These are phyloP conservation scores for Crotalus helleri DNA, from an alignment of 2,113 vertebrate genomes.

Conservation along the genomic window DNA sequence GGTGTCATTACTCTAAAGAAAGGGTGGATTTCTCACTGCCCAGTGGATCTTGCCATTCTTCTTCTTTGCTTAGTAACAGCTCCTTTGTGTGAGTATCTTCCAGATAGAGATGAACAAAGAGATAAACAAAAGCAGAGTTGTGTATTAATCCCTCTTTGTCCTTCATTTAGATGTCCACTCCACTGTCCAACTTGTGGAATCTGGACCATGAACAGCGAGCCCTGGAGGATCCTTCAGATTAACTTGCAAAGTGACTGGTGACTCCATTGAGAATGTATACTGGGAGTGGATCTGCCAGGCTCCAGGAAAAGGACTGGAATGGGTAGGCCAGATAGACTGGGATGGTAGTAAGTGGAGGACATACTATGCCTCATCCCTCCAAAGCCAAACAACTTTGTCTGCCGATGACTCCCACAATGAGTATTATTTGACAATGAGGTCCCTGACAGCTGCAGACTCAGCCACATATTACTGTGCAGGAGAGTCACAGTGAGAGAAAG, in stretches of 20 bases:
- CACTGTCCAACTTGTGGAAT: not conserved
- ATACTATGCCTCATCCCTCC: not conserved
- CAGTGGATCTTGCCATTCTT: not conserved
- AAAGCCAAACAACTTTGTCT: not conserved
- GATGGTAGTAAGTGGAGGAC: rapidly evolving
- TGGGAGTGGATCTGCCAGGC: not conserved
- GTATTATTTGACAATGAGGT: not conserved
- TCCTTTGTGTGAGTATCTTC: not conserved
- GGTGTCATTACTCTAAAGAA: not conserved
- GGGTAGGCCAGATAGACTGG: slow-evolving; percentile 7
- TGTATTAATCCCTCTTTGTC: not conserved
- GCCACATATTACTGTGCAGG: not conserved
- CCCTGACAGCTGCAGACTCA: slow-evolving; percentile 9
- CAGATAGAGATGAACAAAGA: not conserved
- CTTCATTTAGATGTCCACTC: not conserved
- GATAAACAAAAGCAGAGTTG: not conserved
- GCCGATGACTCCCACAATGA: not conserved
- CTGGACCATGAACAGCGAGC: not conserved
- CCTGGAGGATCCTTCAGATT: not conserved
- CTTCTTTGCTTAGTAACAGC: not conserved
- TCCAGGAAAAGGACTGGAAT: slow-evolving; percentile 15
- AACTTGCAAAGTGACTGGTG: not conserved
- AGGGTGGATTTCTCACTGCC: too few species aligned
- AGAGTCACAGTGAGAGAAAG: not conserved
- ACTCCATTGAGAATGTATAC: rapidly evolving